phyloP scores from a whole-genome alignment of 2,797 vertebrate species.

The Microhierax caerulescens region DNA sequence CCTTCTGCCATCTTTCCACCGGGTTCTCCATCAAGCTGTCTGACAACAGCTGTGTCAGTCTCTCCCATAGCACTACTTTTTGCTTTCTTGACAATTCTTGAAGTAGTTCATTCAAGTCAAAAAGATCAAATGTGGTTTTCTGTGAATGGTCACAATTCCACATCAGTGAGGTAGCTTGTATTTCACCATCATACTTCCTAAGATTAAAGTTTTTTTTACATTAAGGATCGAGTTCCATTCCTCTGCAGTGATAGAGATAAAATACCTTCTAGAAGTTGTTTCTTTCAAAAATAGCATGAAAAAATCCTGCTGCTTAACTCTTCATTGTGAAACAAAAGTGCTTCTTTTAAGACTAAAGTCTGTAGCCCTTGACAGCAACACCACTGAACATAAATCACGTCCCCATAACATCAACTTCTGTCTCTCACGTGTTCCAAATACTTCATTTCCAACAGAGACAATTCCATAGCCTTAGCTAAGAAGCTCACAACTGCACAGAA shows the following conservation, averaged over 20 bases:
- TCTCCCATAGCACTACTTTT: slow-evolving; percentile 85
- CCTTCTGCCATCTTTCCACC: slow-evolving; percentile 79
- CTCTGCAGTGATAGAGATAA: neutral
- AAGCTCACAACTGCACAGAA: neutral
- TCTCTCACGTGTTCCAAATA: neutral
- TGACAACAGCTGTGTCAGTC: slow-evolving; percentile 77
- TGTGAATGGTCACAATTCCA: slow-evolving; percentile 57
- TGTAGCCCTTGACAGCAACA: neutral
- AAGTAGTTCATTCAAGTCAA: slow-evolving; percentile 87
- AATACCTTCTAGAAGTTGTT: neutral
- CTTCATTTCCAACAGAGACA: neutral
- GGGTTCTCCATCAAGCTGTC: slow-evolving; percentile 80
- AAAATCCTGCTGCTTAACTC: neutral
- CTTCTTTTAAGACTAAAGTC: neutral
- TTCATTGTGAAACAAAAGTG: neutral
- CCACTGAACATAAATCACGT: neutral
- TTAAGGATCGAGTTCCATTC: neutral
- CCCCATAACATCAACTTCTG: neutral
- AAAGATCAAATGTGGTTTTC: slow-evolving; percentile 82
- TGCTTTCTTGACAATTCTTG: slow-evolving; percentile 88
- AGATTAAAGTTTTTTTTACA: neutral
- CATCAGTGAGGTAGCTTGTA: neutral
- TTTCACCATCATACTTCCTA: neutral
- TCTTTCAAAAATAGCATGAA: neutral
- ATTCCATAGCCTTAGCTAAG: neutral